Evolutionary conservation across 2,113 vertebrate genomes (phyloP).

Genomic region (Eulemur macaco): DNA sequence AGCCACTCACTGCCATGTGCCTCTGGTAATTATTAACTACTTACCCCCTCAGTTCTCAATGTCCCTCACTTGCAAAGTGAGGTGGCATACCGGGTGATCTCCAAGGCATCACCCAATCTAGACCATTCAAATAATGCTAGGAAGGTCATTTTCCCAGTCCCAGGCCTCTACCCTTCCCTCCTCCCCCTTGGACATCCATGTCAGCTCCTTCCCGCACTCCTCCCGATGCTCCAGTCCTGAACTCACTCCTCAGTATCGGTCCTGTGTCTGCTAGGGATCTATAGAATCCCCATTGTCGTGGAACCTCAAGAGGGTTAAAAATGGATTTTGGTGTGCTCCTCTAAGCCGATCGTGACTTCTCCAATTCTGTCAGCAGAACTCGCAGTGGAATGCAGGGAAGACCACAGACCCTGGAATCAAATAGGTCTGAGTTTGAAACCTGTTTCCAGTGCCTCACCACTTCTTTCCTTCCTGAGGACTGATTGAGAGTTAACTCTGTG

Average conservation of each 20-base stretch:
- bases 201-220: background rate
- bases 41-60: background rate
- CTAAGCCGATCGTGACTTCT: background rate
- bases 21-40: too few species aligned
- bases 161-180: background rate
- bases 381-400: background rate
- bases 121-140: background rate
- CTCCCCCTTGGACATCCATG: background rate
- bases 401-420: background rate
- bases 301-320: background rate
- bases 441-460: background rate
- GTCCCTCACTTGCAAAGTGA: background rate
- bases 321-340: background rate
- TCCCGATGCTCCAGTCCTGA: background rate
- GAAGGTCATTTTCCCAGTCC: background rate
- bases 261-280: background rate
- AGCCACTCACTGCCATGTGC: fast-evolving
- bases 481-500: background rate
- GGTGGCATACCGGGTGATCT: background rate
- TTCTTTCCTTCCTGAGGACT: background rate
- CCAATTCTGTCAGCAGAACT: background rate
- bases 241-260: background rate
- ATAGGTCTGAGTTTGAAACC: background rate
- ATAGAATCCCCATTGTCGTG: background rate
- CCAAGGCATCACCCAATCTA: background rate